A percentile compares a stretch with the other conserved stretches of the same genome.
phyloP scores from a whole-genome alignment of 1,140 invertebrate species.

The Meteorus sp. region DNA sequence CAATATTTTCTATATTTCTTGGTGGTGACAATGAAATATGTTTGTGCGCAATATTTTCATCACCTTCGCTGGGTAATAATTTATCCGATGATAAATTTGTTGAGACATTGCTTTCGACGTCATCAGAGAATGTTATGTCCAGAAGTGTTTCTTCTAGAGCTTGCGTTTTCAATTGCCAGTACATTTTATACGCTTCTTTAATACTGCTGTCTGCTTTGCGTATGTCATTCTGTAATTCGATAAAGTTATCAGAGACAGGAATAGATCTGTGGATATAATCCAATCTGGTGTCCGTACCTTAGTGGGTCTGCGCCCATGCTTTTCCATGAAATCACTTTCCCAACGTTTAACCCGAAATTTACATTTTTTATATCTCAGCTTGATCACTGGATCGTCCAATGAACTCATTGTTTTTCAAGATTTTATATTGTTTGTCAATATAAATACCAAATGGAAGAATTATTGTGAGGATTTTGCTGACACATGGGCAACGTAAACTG shows the following conservation, averaged over 20 bases:
- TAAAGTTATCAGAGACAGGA: slow-evolving; percentile 15
- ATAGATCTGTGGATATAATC: too few relatives aligned
- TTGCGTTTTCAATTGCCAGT: slow-evolving; percentile 76
- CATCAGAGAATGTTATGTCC: slow-evolving; percentile 50
- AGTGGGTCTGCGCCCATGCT: slow-evolving; percentile 69
- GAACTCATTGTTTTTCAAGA: slow-evolving; percentile 39
- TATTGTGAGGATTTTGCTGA: too few relatives aligned
- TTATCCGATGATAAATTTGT: slow-evolving; percentile 26
- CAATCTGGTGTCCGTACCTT: too few relatives aligned
- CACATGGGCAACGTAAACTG: too few relatives aligned
- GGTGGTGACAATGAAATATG: neutral
- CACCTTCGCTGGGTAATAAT: neutral
- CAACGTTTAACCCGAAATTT: slow-evolving; percentile 76
- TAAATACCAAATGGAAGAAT: too few relatives aligned
- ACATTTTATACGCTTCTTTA: slow-evolving; percentile 76
- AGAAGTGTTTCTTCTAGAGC: slow-evolving; percentile 71
- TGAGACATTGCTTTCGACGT: slow-evolving; percentile 31
- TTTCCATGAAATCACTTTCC: slow-evolving; percentile 76
- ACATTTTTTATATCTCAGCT: slow-evolving; percentile 61
- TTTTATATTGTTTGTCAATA: neutral
- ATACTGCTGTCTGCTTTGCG: slow-evolving; percentile 71
- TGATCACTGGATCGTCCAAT: slow-evolving; percentile 44
- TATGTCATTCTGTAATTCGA: slow-evolving; percentile 70
- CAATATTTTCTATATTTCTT: slow-evolving; percentile 32
- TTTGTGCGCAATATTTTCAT: neutral